Base-by-base conservation (phyloP, 2,797 vertebrate species). In the Remorina albescens region DNA sequence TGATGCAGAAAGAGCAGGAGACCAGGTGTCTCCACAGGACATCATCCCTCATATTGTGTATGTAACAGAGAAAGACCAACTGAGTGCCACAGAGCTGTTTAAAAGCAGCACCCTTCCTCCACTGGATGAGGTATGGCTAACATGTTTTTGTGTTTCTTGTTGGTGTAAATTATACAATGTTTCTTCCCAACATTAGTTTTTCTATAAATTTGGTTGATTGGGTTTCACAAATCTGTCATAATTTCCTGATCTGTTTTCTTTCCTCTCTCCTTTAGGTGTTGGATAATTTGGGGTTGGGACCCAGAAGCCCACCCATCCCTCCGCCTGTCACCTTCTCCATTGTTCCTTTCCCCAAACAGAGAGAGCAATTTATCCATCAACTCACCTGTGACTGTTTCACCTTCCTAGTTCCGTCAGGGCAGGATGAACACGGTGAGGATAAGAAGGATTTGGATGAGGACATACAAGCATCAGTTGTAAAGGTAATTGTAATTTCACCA, bases 241-340 rank as follows among this genome's bases (percentile, higher is more conserved):
- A 19, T 16, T 62, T 37, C 11, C 6, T 64, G 8, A 50, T 67
- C 12, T 8, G 9, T 42, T 15, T 68, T 5, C 8, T 21, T 64
- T 10, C 63, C 15, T 67, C 15, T 12, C 56, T 44, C 87, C 56
- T 13, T 53, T 81, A 99, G 97, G 86, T 98, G 71, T 86, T 97
- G 79, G 92, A 96, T 49, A 60, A 86, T 49, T 76, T 98, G 68
- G 96, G 95, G 0, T 76, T 97, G 72, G 95, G 95, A 49, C 89
- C 93, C 1, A 86, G 83, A 0, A 93, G 94, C 13, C 95, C 94
- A 15, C 93, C 93, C 15, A 90, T 96, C 55, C 93, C 93, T 7
- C 91, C 94, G 36, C 72, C 96, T 0, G 34, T 80, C 65, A 85
- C 90, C 3, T 95, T 97, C 84, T 97, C 96, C 0, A 39, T 96